Base-by-base conservation (phyloP, 2,888 invertebrate species). In the Cosmia trapezina region DNA sequence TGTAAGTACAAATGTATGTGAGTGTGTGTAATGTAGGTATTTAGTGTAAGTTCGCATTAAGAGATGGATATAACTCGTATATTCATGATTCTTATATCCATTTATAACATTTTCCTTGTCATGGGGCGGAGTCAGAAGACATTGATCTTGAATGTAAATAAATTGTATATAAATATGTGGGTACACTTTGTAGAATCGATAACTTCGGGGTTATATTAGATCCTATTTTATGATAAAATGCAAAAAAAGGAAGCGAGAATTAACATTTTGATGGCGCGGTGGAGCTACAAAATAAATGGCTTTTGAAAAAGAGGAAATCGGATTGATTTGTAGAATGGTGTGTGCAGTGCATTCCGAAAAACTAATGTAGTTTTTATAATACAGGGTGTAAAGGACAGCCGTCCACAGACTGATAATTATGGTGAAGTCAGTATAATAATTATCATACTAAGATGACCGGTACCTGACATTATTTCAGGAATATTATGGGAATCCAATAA, bases 61-160 rank as follows among this genome's bases (percentile, higher is more conserved):
- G 33, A 33, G 33, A 33, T 33, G 33, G 14, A 73, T 47, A 61
- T 28, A 43, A n/a, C 47, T 37, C n/a, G 0, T 41, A 33, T 41
- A 45, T 6, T 12, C 45, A 54, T 54, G 28, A 54, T 12, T 49
- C 41, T 33, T 5, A 74, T 7, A 73, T 43, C 33, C 45, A 62
- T 75, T 65, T 57, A 49, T 64, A 57, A 56, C 43, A 11, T 64
- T 73, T 73, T 45, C 56, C 49, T 45, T 51, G 37, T 51, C 76
- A 66, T 6, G 19, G 41, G 65, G 76, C 19, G 75, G 76, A 65
- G 73, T 51, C 2, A 37, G 19, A 57, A 12, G n/a, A 33, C 65
- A 56, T 75, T 43, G 64, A 64, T 64, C 49, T 43, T 64, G 33
- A 22, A 73, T 51, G 6, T 57, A 45, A 19, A n/a, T 51, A 57